Base-by-base conservation (phyloP, 1,140 invertebrate species). In the Cecropterus lyciades region DNA sequence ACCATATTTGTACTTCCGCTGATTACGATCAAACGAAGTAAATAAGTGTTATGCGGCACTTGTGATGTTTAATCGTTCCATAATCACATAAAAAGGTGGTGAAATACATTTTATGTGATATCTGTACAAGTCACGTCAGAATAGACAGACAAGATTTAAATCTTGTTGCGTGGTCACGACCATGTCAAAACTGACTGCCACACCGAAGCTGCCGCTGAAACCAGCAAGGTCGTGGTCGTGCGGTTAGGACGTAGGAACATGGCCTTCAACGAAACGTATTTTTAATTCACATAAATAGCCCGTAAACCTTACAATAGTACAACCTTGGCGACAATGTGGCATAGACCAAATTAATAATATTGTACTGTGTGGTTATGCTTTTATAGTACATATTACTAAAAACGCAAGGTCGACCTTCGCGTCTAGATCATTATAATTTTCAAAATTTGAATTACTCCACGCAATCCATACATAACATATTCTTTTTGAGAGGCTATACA, bases 201-300 rank as follows among this genome's bases (percentile, higher is more conserved):
- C 33, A 37, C 33, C 33, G 33, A 37, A 11, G 33, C 4, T n/a
- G 10, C 27, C 7, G 30, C 30, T 33, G 30, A 33, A 20, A 30
- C 3, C 7, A 4, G 27, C 27, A 30, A 30, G 27, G 27, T 30
- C 7, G 27, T 30, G 27, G 27, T 20, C 20, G 1, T 1, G 30
- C 30, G 30, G 3, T n/a, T 11, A 37, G 33, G 33, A 11, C 33
- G 10, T 37, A 37, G 33, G 33, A 37, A 7, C 11, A 11, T 37
- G 33, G 33, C 33, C 33, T 37, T 11, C 33, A 37, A 6, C 27
- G 33, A 9, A 37, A 37, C 10, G 33, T 37, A 37, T 52, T 55
- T 56, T 48, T 66, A 33, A 20, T 37, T 66, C 45, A 65, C 51
- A 53, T 59, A 66, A 66, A 66, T 65, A 55, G 53, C 20, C 14